A percentile compares a stretch with the other conserved stretches of the same genome.
Conservation (phyloP, 2,113 vertebrate species). For the Campylomormyrus tamandua region DNA sequence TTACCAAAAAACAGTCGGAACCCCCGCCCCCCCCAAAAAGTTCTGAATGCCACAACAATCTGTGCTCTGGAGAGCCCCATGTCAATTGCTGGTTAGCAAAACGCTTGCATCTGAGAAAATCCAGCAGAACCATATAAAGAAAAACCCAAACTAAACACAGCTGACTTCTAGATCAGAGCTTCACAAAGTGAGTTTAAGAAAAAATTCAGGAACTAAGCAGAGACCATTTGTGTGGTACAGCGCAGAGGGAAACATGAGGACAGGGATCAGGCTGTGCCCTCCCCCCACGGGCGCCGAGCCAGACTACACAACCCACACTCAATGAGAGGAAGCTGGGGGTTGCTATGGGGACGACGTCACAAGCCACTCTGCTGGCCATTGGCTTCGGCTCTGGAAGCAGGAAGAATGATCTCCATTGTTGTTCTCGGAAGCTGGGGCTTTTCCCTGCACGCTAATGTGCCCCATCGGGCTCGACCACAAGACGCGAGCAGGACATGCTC, state of each 20-base stretch:
- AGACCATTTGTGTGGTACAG: background rate
- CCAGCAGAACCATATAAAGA: background rate
- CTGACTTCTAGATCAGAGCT: background rate
- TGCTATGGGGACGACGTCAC: slow-evolving; percentile 68
- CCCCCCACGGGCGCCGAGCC: slow-evolving; percentile 62
- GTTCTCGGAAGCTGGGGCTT: slow-evolving; percentile 27
- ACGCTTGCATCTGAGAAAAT: background rate
- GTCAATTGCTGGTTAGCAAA: background rate
- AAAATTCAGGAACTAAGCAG: background rate
- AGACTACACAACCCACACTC: slow-evolving; percentile 67
- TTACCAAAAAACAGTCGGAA: background rate
- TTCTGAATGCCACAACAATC: background rate
- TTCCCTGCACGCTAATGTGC: slow-evolving; percentile 33
- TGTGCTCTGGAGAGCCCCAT: background rate
- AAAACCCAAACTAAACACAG: background rate
- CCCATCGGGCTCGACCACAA: slow-evolving; percentile 21
- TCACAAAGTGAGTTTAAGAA: background rate
- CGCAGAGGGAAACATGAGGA: slow-evolving; percentile 1
- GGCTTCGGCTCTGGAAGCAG: slow-evolving; percentile 45
- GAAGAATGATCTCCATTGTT: slow-evolving; percentile 48
- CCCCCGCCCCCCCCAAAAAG: background rate
- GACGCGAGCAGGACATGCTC: slow-evolving; percentile 18
- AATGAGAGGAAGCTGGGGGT: slow-evolving; percentile 57
- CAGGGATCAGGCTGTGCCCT: slow-evolving; percentile 35
- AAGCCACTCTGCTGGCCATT: slow-evolving; percentile 71